Evolutionary conservation across 2,888 invertebrate genomes (phyloP).

Genomic region (Gnatocerus cornutus): DNA sequence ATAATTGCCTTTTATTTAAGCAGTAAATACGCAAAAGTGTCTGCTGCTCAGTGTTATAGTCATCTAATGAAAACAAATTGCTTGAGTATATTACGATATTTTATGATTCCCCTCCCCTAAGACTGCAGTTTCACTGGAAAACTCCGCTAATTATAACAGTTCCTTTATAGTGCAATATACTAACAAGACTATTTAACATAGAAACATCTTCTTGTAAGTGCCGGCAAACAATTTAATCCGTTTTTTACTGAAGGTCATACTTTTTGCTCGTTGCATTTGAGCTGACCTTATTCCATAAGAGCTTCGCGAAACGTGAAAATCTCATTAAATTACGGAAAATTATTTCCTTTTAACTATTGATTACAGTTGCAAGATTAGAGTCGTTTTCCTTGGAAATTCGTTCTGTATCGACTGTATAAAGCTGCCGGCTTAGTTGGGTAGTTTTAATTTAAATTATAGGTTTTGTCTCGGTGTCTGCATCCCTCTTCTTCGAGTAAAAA

Average conservation of each 20-base stretch:
- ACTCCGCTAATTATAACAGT: conserved; percentile 45
- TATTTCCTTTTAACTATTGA: conserved; percentile 49
- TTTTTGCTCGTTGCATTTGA: conserved; percentile 26
- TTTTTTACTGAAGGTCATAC: conserved; percentile 12
- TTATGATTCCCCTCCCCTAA: conserved; percentile 49
- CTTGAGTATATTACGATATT: conserved; percentile 53
- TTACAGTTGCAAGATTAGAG: conserved; percentile 35
- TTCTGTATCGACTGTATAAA: conserved; percentile 55
- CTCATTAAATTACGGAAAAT: conserved; percentile 47
- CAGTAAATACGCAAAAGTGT: conserved; percentile 53
- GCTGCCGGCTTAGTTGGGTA: conserved; percentile 47
- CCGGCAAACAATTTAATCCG: conserved; percentile 2
- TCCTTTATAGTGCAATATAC: conserved; percentile 14
- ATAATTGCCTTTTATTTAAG: conserved; percentile 54
- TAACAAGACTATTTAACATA: conserved; percentile 13
- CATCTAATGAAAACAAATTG: conserved; percentile 54
- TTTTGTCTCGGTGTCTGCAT: conserved; percentile 45
- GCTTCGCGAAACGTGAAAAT: conserved; percentile 36
- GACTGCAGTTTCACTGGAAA: conserved; percentile 39
- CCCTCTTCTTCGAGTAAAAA: too few relatives aligned
- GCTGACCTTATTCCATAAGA: conserved; percentile 40
- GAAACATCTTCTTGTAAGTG: conserved; percentile 1
- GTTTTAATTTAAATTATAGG: conserved; percentile 57
- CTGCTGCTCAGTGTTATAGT: conserved; percentile 54
- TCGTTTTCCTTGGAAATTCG: conserved; percentile 43